A percentile compares a stretch with the other conserved stretches of the same genome.
Evolutionary conservation across 2,797 vertebrate species (phyloP).

Genomic region (Falco berigora): DNA sequence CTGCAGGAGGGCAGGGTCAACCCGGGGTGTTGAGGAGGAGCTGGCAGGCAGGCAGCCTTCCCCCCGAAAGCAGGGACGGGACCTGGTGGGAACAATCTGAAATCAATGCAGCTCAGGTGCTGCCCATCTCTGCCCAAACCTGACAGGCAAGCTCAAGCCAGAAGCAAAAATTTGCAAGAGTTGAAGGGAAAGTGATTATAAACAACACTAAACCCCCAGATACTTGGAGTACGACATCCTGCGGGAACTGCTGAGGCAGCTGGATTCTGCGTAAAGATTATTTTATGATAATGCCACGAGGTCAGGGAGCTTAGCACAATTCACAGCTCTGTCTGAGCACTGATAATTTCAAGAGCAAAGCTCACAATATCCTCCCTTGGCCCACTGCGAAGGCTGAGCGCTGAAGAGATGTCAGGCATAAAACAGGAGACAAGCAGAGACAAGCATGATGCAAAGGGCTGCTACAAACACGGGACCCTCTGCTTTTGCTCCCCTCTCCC

Average conservation of each 20-base stretch:
- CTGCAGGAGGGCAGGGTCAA: no score
- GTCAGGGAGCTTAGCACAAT: background rate
- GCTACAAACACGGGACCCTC: background rate
- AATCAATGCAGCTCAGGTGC: background rate
- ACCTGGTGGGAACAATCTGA: background rate
- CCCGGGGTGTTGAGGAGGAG: fast-evolving
- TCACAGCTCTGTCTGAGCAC: background rate
- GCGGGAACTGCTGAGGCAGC: background rate
- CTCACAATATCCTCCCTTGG: fast-evolving
- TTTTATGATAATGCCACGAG: background rate
- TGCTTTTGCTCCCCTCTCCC: background rate
- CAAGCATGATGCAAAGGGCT: background rate
- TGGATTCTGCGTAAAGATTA: background rate
- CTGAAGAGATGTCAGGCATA: background rate
- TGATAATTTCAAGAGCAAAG: background rate
- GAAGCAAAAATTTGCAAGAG: background rate
- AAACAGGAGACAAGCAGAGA: background rate
- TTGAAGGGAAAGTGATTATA: background rate
- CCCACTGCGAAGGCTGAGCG: fast-evolving
- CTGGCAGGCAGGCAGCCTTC: background rate
- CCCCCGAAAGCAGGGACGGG: background rate
- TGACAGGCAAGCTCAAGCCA: background rate
- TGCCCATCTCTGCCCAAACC: background rate
- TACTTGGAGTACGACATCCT: background rate
- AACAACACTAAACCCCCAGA: background rate